Evolutionary conservation across 2,113 vertebrate genomes (phyloP).

Genomic region (Silurus asotus): DNA sequence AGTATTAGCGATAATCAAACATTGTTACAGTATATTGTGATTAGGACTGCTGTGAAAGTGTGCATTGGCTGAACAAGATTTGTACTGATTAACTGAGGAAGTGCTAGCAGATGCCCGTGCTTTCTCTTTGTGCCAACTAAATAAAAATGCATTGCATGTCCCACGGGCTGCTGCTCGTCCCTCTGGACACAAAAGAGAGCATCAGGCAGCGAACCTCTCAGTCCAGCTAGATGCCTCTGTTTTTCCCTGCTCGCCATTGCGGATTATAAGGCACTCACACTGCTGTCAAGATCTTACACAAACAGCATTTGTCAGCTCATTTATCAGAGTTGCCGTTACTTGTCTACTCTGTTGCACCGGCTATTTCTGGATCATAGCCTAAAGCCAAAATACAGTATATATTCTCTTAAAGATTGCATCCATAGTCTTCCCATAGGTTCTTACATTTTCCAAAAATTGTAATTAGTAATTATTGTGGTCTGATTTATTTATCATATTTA

Average conservation of each 20-base stretch:
- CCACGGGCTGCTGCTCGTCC: constrained; percentile 33
- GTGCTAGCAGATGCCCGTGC: constrained; percentile 30
- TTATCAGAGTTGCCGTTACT: constrained; percentile 71
- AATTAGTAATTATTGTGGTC: constrained; percentile 58
- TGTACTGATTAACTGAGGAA: constrained; percentile 30
- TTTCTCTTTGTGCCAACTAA: constrained; percentile 35
- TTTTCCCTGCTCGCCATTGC: constrained; percentile 50
- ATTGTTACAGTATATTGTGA: background rate
- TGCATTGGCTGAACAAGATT: constrained; percentile 3
- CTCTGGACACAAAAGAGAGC: constrained; percentile 38
- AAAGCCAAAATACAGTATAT: constrained; percentile 62
- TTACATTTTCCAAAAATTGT: constrained; percentile 59
- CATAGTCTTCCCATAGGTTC: constrained; percentile 64
- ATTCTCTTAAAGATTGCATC: constrained; percentile 65
- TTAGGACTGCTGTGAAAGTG: constrained; percentile 1
- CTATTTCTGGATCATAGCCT: constrained; percentile 70
- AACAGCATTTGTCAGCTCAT: constrained; percentile 80
- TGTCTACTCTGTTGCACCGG: constrained; percentile 71
- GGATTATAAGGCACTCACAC: constrained; percentile 60
- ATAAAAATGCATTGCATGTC: constrained; percentile 42
- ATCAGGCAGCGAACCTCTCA: constrained; percentile 40
- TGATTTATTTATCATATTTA: constrained; percentile 26
- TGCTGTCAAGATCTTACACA: constrained; percentile 75
- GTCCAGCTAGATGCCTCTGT: constrained; percentile 27
- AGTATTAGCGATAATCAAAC: background rate